Evolutionary conservation across 1,140 invertebrate genomes (phyloP).

Genomic region (Brachionus sp.): DNA sequence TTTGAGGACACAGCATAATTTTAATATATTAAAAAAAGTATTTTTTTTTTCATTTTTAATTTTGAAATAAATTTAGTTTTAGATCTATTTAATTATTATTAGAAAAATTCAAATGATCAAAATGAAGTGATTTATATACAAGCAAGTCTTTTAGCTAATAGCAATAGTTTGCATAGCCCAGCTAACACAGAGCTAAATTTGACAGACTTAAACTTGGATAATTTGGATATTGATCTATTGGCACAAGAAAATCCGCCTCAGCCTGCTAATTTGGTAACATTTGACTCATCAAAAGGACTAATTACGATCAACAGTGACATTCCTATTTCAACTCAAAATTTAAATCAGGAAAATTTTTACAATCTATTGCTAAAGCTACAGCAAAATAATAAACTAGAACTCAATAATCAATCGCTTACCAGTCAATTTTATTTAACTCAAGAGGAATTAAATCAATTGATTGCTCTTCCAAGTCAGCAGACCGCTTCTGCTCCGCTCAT

Average conservation of each 20-base stretch:
- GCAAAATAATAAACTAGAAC: constrained; percentile 11
- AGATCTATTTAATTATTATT: no score
- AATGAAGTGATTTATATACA: constrained; percentile 12
- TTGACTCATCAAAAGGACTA: constrained; percentile 9
- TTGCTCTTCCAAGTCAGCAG: background rate
- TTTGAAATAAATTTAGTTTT: no score
- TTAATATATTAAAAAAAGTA: constrained; percentile 37
- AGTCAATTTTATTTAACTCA: constrained; percentile 31
- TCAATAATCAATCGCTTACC: constrained; percentile 1
- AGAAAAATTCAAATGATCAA: constrained; percentile 1
- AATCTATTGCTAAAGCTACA: constrained; percentile 7
- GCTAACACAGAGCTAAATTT: background rate
- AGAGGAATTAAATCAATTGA: background rate
- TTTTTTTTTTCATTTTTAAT: background rate
- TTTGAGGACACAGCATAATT: constrained; percentile 25
- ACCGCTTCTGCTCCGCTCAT: background rate
- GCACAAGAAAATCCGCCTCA: background rate
- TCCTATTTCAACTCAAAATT: background rate
- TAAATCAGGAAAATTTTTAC: constrained; percentile 38
- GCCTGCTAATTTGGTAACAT: background rate
- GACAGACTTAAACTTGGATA: background rate
- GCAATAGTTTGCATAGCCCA: background rate
- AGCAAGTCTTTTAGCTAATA: constrained; percentile 3
- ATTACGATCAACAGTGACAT: background rate
- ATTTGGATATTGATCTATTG: background rate